These are phyloP conservation scores for Battus philenor DNA, from an alignment of 1,140 invertebrate genomes.

Conservation along the genomic window DNA sequence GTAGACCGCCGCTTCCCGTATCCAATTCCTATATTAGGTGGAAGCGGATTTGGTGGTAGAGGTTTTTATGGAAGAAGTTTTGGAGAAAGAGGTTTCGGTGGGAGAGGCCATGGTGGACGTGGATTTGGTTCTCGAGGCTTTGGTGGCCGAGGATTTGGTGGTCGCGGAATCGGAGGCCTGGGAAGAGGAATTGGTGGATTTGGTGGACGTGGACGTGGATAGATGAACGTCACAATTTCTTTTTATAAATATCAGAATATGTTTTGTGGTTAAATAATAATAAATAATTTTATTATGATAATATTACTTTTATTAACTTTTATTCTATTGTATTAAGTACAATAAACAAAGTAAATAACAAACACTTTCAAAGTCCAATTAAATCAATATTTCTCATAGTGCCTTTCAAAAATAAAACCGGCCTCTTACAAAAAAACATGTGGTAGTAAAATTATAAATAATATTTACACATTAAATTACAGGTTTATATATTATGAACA, in stretches of 20 bases:
- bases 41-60: slow-evolving; percentile 18
- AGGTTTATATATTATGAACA: too few species aligned
- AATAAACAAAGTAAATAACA: too few species aligned
- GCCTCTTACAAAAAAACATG: too few species aligned
- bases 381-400: too few species aligned
- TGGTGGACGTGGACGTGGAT: slow-evolving; percentile 32
- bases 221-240: slow-evolving; percentile 17
- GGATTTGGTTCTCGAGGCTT: slow-evolving; percentile 32
- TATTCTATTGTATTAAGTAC: too few species aligned
- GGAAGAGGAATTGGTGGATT: slow-evolving; percentile 22
- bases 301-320: not conserved
- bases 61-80: slow-evolving; percentile 25
- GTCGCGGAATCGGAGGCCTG: slow-evolving; percentile 21
- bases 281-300: not conserved
- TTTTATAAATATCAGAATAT: not conserved
- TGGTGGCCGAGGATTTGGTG: slow-evolving; percentile 26
- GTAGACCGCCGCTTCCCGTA: slow-evolving; percentile 21
- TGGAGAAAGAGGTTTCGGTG: slow-evolving; percentile 30
- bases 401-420: too few species aligned
- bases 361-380: too few species aligned
- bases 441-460: too few species aligned
- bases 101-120: slow-evolving; percentile 27
- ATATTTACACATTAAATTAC: too few species aligned
- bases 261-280: not conserved
- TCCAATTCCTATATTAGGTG: slow-evolving; percentile 28